Evolutionary conservation across 2,888 invertebrate genomes (phyloP), one percentile per base, ranked within the genome.

Genomic region (Hyles lineata): DNA sequence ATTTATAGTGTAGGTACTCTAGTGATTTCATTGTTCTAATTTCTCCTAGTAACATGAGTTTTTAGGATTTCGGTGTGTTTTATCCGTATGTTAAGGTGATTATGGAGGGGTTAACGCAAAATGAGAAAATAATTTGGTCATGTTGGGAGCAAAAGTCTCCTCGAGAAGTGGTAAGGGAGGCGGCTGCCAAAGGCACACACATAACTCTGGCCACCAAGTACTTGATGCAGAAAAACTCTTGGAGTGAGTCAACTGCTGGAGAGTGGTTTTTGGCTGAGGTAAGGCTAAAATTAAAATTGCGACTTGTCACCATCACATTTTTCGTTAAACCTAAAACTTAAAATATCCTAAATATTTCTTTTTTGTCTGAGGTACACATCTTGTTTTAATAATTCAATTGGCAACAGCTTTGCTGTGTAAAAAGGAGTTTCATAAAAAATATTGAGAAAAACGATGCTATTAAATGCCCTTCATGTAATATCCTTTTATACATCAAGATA

Each of bases 121-220:
- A 95, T 88, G 92, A 95, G 78, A 95, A 95, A 80, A 95, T 93
- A 70, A 94, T 96, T 79, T 96, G 96, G 96, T 92, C 94, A 71
- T 96, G 96, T 78, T 97, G 96, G 96, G 95, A 95, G 76, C 93
- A 90, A 72, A 95, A 96, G 79, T 95, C 96, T 60, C 93, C 96
- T 52, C 91, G 96, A 82, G 96, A 96, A 88, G 95, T 96, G 62
- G 96, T 96, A 0, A 91, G 96, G 79, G 96, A 97, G 86, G 96
- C 96, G 19, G 96, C 96, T 50, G 95, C 96, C 1, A 96, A 97
- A 85, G 96, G 96, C 23, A 95, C 95, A 43, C 96, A 96, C 80
- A 94, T 96, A 67, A 89, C 92, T 55, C 86, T 96, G 73, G 96
- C 96, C 60, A 87, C 95, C 71, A 94, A 92, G 79, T 96, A 95